Percentiles rank a stretch among this genome's conserved stretches.
Conservation (phyloP, 2,113 vertebrate genomes). For the Sinocyclocheilus maitianheensis region DNA sequence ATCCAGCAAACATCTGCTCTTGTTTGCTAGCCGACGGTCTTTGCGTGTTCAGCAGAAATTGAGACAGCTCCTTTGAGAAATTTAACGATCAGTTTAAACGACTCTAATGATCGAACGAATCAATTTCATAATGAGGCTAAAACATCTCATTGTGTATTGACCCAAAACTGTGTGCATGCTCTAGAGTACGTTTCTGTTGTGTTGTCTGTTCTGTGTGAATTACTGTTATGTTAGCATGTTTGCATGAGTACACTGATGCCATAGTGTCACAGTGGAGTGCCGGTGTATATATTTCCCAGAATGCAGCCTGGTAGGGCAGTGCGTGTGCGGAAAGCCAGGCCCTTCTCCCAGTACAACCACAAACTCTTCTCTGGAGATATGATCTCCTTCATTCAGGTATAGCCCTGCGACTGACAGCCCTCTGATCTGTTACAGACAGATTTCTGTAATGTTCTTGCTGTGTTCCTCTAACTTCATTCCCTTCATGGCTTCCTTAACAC, state of each 20-base stretch:
- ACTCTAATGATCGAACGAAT: not conserved
- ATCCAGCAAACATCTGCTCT: constrained; percentile 44
- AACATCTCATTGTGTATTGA: not conserved
- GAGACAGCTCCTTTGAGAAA: not conserved
- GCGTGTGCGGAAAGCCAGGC: constrained; percentile 75
- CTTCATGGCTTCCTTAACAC: constrained; percentile 24
- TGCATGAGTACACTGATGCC: constrained; percentile 50
- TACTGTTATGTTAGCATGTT: constrained; percentile 44
- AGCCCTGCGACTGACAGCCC: constrained; percentile 48
- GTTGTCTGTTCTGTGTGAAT: constrained; percentile 54
- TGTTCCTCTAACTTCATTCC: constrained; percentile 40
- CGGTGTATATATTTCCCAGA: constrained; percentile 77
- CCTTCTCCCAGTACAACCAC: constrained; percentile 82
- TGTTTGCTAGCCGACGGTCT: constrained; percentile 18
- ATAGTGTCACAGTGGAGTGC: constrained; percentile 59
- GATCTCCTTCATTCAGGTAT: constrained; percentile 82
- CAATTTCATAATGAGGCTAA: not conserved
- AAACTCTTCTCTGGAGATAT: constrained; percentile 86
- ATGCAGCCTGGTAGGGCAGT: constrained; percentile 75
- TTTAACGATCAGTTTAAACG: not conserved
- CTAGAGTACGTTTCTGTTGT: constrained; percentile 9
- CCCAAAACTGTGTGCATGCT: constrained; percentile 29
- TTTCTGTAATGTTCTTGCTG: constrained; percentile 46
- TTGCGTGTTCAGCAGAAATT: constrained; percentile 32
- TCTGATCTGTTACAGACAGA: constrained; percentile 38